phyloP scores from a whole-genome alignment of 1,140 invertebrate species.

The Pollicipes pollicipes region DNA sequence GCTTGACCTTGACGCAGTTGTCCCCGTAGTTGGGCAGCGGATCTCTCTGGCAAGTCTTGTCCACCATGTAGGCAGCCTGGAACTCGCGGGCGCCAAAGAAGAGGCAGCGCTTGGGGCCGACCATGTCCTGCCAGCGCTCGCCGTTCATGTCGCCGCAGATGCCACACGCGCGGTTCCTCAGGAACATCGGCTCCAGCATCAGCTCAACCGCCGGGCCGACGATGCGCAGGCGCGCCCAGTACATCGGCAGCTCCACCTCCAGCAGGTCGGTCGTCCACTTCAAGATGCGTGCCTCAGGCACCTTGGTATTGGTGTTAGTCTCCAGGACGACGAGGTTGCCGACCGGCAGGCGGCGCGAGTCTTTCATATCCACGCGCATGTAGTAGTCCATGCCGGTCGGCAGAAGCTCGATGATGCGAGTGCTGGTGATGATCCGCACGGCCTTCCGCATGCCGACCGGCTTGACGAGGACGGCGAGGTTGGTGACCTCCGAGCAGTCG shows the following conservation, averaged over 20 bases:
- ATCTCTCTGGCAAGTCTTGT: neutral
- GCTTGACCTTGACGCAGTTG: neutral
- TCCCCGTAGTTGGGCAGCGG: neutral
- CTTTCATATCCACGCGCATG: neutral
- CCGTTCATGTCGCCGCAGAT: constrained; percentile 11
- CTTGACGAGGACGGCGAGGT: constrained; percentile 9
- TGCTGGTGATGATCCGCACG: constrained; percentile 7
- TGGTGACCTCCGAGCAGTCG: constrained; percentile 8
- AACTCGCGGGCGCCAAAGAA: constrained; percentile 7
- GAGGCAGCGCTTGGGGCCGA: constrained; percentile 10
- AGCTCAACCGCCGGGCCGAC: neutral
- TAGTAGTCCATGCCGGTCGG: constrained; percentile 8
- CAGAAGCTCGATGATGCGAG: constrained; percentile 9
- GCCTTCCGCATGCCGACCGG: neutral
- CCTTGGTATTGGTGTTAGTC: neutral
- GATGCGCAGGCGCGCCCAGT: neutral
- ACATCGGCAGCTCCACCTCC: neutral
- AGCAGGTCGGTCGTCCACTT: neutral
- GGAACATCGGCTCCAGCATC: constrained; percentile 21
- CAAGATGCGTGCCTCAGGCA: neutral
- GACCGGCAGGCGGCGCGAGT: neutral
- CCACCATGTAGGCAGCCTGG: constrained; percentile 13
- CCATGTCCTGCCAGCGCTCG: constrained; percentile 6
- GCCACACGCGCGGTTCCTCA: constrained; percentile 25
- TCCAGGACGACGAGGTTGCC: constrained; percentile 1